These are phyloP conservation scores for Lanistes nyassanus DNA, from an alignment of 1,140 invertebrate species.

Conservation along the genomic window DNA sequence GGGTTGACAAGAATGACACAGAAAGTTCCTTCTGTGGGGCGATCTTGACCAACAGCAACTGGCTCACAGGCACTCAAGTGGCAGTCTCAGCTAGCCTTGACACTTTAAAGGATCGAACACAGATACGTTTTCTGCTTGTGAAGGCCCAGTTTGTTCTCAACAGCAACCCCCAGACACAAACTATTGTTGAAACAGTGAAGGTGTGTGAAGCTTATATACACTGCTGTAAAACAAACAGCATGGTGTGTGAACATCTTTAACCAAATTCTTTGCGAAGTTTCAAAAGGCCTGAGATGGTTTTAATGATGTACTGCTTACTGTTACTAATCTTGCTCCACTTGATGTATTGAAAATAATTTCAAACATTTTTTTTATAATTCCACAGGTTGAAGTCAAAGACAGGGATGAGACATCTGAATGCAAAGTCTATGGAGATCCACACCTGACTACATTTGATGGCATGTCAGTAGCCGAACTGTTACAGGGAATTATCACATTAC, in stretches of 20 bases:
- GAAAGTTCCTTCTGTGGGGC: conserved; percentile 32
- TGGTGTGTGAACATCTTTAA: too few relatives aligned
- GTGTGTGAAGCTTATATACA: not conserved
- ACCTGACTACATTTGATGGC: conserved; percentile 51
- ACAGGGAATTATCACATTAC: too few relatives aligned
- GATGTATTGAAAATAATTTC: not conserved
- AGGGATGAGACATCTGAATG: conserved; percentile 45
- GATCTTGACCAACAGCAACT: conserved; percentile 30
- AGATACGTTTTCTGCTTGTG: conserved; percentile 23
- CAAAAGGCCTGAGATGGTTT: too few relatives aligned
- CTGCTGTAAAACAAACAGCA: too few relatives aligned
- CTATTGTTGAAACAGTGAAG: too few relatives aligned
- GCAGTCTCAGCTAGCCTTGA: conserved; percentile 39
- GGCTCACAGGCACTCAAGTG: conserved; percentile 27
- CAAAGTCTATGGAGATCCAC: conserved; percentile 49
- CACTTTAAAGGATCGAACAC: conserved; percentile 38
- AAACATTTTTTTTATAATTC: not conserved
- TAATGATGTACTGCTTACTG: too few relatives aligned
- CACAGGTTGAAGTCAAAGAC: conserved; percentile 42
- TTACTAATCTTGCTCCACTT: not conserved
- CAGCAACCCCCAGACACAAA: too few relatives aligned
- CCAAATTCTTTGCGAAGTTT: too few relatives aligned
- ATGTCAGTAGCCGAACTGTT: conserved; percentile 27
- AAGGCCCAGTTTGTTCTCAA: conserved; percentile 18
- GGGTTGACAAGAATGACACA: conserved; percentile 1